Percentiles rank a stretch among this genome's conserved stretches.
Evolutionary conservation across 2,888 invertebrate genomes (phyloP).

Genomic region (Hemaris fuciformis): DNA sequence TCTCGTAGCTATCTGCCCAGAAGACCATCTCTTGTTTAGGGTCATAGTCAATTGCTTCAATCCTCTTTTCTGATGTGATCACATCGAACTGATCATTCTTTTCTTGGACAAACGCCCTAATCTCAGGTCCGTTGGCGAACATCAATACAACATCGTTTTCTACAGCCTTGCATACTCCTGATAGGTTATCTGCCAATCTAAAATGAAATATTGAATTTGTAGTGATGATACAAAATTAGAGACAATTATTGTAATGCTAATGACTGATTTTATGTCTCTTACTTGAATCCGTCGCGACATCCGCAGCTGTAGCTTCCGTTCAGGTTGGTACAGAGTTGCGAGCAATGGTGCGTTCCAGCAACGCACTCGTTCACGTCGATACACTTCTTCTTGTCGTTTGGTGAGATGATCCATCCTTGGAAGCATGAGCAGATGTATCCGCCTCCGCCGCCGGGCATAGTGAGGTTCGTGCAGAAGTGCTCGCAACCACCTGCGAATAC

Average conservation of each 20-base stretch:
- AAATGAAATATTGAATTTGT: slow-evolving; percentile 19
- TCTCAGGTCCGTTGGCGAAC: slow-evolving; percentile 93
- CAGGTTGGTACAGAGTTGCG: slow-evolving; percentile 95
- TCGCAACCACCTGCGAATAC: slow-evolving; percentile 90
- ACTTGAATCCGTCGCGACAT: slow-evolving; percentile 90
- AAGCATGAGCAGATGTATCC: slow-evolving; percentile 96
- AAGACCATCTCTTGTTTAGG: slow-evolving; percentile 91
- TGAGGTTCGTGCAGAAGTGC: slow-evolving; percentile 93
- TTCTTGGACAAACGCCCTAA: slow-evolving; percentile 86
- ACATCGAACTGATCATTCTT: slow-evolving; percentile 88
- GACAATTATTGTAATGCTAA: not conserved
- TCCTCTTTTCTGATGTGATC: slow-evolving; percentile 91
- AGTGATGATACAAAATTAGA: not conserved
- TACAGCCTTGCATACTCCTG: slow-evolving; percentile 90
- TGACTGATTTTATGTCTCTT: slow-evolving; percentile 16
- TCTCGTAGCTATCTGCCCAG: slow-evolving; percentile 97
- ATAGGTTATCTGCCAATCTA: slow-evolving; percentile 86
- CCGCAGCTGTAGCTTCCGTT: slow-evolving; percentile 96
- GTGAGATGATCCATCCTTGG: slow-evolving; percentile 91
- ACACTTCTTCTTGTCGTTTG: slow-evolving; percentile 91
- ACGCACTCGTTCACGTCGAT: slow-evolving; percentile 95
- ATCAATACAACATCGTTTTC: slow-evolving; percentile 85
- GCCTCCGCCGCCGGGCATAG: slow-evolving; percentile 50
- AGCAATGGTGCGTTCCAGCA: slow-evolving; percentile 92
- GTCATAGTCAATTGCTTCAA: slow-evolving; percentile 96